Evolutionary conservation across 2,888 invertebrate genomes (phyloP), one percentile per base, ranked within the genome.

Genomic region (Tinea trinotella): DNA sequence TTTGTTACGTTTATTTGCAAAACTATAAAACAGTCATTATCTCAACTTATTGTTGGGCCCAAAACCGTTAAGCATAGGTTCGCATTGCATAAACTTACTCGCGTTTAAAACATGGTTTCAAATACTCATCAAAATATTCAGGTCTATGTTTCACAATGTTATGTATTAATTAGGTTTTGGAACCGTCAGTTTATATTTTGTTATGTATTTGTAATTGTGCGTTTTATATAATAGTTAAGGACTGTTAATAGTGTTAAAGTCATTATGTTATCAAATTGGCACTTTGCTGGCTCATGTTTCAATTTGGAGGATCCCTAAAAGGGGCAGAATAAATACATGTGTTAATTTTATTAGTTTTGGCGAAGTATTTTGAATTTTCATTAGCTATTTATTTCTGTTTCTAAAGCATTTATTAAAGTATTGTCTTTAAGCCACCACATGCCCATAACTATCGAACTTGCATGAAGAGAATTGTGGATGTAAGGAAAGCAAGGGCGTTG

Each of bases 1-100:
- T 40, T 40, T 40, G 40, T 40, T 40, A 40, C 40, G 13, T 4
- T 13, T 13, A 40, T 40, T 40, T 40, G 13, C 40, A 15, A 40
- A 40, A 40, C 40, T 40, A 40, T 40, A 40, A 40, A 40, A 40
- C n/a, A 40, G 40, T 40, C 6, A 40, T 40, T 12, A 12, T 2
- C 15, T 13, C 40, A n/a, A 40, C 12, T 40, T 40, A 40, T 40
- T 12, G 40, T 15, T 7, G 13, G 40, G 13, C 13, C 13, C 13
- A n/a, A 40, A 40, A 15, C 40, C 6, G 12, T 40, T 12, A 12
- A 40, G 40, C 40, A 40, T 40, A 40, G 13, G 6, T 15, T 13
- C 40, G 15, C 13, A 40, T 40, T 12, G 13, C 40, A 3, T 40
- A 40, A 13, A 13, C 7, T 40, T 1, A 15, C 13, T 40, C 15